Conservation (phyloP, 2,888 invertebrate genomes). For the Aphrophora alni region DNA sequence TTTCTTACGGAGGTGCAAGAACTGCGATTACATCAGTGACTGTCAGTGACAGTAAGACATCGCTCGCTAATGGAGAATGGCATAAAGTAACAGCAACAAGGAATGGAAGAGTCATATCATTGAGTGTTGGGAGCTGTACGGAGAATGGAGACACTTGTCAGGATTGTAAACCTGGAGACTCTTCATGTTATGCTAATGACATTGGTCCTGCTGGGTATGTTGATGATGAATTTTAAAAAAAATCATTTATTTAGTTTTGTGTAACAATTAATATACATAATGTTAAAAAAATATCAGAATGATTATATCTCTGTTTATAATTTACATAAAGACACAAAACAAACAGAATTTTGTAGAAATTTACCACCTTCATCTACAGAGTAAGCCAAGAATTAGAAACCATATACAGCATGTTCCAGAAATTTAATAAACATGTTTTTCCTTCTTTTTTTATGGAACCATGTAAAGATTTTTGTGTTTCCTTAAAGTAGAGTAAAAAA, state of each 20-base stretch:
- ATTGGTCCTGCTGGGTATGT: slow-evolving; percentile 88
- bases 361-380: no score
- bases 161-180: slow-evolving; percentile 85
- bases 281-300: background rate
- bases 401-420: no score
- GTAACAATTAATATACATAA: slow-evolving; percentile 23
- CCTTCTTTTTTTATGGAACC: no score
- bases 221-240: no score
- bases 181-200: slow-evolving; percentile 82
- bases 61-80: slow-evolving; percentile 88
- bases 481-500: no score
- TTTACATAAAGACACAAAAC: no score
- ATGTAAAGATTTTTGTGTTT: no score
- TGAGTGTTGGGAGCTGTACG: slow-evolving; percentile 80
- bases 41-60: slow-evolving; percentile 67
- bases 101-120: slow-evolving; percentile 85
- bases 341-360: no score
- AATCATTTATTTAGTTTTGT: background rate
- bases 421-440: no score
- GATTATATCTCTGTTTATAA: no score
- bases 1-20: slow-evolving; percentile 89
- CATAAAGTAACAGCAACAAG: slow-evolving; percentile 89
- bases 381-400: no score
- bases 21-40: slow-evolving; percentile 85
- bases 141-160: slow-evolving; percentile 87